Conservation (phyloP, 2,113 vertebrate genomes). For the Eretmochelys imbricata region DNA sequence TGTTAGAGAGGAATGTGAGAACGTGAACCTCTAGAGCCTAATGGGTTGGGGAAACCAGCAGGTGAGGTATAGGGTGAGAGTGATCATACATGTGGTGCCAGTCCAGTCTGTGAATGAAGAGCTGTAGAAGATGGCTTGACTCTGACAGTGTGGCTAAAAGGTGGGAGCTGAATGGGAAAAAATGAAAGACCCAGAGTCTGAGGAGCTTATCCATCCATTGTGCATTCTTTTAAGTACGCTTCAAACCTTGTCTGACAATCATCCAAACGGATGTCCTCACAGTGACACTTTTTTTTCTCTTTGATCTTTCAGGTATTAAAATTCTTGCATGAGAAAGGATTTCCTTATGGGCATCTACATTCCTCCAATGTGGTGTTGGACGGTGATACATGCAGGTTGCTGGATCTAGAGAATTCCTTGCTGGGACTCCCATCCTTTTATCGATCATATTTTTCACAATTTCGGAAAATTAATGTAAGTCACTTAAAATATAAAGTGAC, state of each 20-base stretch:
- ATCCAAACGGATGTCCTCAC: not conserved
- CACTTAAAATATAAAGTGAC: not conserved
- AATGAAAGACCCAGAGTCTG: not conserved
- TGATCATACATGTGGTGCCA: not conserved
- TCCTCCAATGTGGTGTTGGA: slow-evolving; percentile 91
- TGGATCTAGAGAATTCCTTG: slow-evolving; percentile 93
- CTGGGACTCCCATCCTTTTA: slow-evolving; percentile 93
- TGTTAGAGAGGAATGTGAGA: not conserved
- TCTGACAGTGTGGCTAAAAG: not conserved
- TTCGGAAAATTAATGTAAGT: slow-evolving; percentile 95
- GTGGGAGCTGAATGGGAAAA: not conserved
- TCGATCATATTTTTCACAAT: slow-evolving; percentile 87
- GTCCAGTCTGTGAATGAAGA: not conserved
- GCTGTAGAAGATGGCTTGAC: not conserved
- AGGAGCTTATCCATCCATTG: not conserved
- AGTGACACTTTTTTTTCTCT: not conserved
- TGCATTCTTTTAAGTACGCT: not conserved
- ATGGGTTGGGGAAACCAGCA: too few relatives aligned
- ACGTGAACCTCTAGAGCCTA: too few relatives aligned
- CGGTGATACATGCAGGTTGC: slow-evolving; percentile 88
- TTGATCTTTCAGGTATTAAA: slow-evolving; percentile 84
- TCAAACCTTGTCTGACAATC: not conserved
- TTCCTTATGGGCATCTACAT: slow-evolving; percentile 94
- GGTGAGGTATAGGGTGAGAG: not conserved
- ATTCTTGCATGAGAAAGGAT: slow-evolving; percentile 91